phyloP scores from a whole-genome alignment of 1,140 invertebrate species.

The Lordiphosa collinella region DNA sequence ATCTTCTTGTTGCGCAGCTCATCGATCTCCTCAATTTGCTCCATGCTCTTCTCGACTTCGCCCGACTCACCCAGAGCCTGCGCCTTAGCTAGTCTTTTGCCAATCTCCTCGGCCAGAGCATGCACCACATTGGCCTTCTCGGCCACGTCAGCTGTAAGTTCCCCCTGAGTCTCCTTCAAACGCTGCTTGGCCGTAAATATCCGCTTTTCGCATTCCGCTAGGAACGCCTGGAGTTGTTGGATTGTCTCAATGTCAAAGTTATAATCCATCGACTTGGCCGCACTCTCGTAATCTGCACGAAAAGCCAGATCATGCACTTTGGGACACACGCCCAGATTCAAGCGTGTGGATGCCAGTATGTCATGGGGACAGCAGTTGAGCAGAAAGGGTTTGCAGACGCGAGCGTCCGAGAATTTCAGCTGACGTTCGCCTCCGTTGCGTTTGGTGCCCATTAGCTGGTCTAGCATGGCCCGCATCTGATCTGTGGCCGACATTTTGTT shows the following conservation, averaged over 20 bases:
- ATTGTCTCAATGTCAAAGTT: slow-evolving; percentile 99
- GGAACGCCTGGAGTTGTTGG: slow-evolving; percentile 97
- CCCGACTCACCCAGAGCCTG: slow-evolving; percentile 96
- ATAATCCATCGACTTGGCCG: slow-evolving; percentile 94
- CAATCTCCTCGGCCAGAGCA: slow-evolving; percentile 96
- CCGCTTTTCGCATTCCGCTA: slow-evolving; percentile 95
- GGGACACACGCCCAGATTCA: slow-evolving; percentile 88
- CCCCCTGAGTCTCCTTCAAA: slow-evolving; percentile 97
- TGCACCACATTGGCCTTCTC: slow-evolving; percentile 96
- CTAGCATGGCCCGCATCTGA: slow-evolving; percentile 98
- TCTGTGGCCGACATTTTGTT: slow-evolving; percentile 96
- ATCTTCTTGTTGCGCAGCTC: slow-evolving; percentile 95
- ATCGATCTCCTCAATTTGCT: slow-evolving; percentile 94
- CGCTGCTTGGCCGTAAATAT: slow-evolving; percentile 96
- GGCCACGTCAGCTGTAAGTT: slow-evolving; percentile 96
- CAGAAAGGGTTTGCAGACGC: slow-evolving; percentile 98
- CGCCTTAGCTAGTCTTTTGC: slow-evolving; percentile 96
- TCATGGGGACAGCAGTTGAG: slow-evolving; percentile 98
- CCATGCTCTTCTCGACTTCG: slow-evolving; percentile 94
- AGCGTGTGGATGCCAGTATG: slow-evolving; percentile 94
- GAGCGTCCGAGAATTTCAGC: slow-evolving; percentile 95
- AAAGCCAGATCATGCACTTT: slow-evolving; percentile 99
- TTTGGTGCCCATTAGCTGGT: slow-evolving; percentile 98
- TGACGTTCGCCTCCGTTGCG: slow-evolving; percentile 96
- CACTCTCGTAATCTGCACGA: slow-evolving; percentile 97